Evolutionary conservation across 2,888 invertebrate species (phyloP), one percentile per base, ranked within the genome.

Genomic region (Laspeyria flexula): DNA sequence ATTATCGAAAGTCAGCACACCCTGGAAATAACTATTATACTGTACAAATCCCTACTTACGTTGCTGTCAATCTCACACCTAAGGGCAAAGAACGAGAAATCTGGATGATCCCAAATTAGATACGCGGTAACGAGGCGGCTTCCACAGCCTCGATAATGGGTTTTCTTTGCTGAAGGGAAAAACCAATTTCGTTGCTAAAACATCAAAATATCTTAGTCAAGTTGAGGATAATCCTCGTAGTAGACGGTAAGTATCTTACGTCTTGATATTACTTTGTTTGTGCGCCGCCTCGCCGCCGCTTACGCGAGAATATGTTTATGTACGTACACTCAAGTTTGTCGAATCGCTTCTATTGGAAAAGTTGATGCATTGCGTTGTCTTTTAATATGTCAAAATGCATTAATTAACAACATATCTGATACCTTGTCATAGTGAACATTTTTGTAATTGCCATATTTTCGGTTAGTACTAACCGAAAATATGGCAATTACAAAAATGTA

Each of bases 71-170:
- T 80, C 77, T 82, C 81, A 78, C 80, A 84, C 84, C 80, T 85
- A 52, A 60, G 71, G 72, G 70, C 68, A 65, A 65, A 68, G 69
- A 74, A 77, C 65, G 75, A 78, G 73, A 75, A 82, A 79, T 84
- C 83, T 73, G 85, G 85, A 85, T 86, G 67, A 85, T 85, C 83
- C 83, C 77, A 85, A 85, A 86, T 86, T 86, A 87, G 83, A 84
- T 85, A 82, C 76, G 77, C 77, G 59, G 76, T 85, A 81, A 83
- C 82, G 77, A 83, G 79, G 63, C 69, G 69, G 75, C 79, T 80
- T 77, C 79, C 74, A 71, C 68, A 67, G 66, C 71, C 61, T 67
- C 66, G 72, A 77, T 86, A 86, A 87, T 85, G 81, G 83, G 77
- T 82, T 86, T 85, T 83, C 81, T 81, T 84, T 81, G 77, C 81